Percentiles rank a stretch among this genome's conserved stretches.
These are phyloP conservation scores for Eucriotettix oculatus DNA, from an alignment of 2,888 invertebrate genomes.

Conservation along the genomic window DNA sequence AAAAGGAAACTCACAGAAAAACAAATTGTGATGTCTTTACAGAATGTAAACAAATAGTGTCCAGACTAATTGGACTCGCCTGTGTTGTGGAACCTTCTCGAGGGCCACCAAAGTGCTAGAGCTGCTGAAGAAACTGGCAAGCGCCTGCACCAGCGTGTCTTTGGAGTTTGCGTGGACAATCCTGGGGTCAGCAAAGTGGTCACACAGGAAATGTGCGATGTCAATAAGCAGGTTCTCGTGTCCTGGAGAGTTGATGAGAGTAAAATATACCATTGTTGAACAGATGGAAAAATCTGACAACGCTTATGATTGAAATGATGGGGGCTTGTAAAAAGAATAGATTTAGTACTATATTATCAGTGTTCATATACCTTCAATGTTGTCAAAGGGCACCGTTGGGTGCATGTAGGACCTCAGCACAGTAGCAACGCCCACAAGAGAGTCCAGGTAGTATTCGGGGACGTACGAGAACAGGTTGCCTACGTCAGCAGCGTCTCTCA, in stretches of 20 bases:
- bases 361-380: constrained; percentile 32
- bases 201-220: constrained; percentile 54
- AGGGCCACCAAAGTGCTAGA: constrained; percentile 51
- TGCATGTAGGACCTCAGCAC: constrained; percentile 47
- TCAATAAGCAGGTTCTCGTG: constrained; percentile 36
- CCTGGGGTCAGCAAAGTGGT: constrained; percentile 57
- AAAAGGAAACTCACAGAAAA: too few relatives aligned
- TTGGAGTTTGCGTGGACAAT: constrained; percentile 58
- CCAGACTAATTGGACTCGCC: background rate
- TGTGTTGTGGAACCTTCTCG: constrained; percentile 32
- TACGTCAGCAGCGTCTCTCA: constrained; percentile 39
- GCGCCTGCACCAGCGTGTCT: constrained; percentile 56
- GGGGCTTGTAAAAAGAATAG: too few relatives aligned
- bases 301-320: too few relatives aligned
- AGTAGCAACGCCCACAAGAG: constrained; percentile 44
- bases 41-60: too few relatives aligned
- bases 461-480: constrained; percentile 51
- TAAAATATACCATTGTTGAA: too few relatives aligned
- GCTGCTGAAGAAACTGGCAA: constrained; percentile 63
- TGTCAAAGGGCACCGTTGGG: constrained; percentile 40
- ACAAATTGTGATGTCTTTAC: too few relatives aligned
- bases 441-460: constrained; percentile 56
- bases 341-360: background rate
- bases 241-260: constrained; percentile 13
- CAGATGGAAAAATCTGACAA: too few relatives aligned